phyloP scores from a whole-genome alignment of 2,113 vertebrate genomes.

The Cacatua alba region DNA sequence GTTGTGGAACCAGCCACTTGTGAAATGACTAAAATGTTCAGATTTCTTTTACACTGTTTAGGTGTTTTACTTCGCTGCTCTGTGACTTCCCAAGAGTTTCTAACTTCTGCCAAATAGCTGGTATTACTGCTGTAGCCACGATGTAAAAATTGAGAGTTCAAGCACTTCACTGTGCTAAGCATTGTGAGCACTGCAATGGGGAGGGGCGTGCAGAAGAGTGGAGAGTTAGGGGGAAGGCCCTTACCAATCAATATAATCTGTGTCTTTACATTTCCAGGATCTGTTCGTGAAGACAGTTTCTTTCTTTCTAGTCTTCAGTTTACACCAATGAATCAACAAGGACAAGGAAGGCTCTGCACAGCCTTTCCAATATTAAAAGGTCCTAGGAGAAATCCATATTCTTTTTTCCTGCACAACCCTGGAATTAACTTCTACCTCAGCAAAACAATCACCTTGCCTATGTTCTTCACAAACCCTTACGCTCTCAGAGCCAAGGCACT shows the following conservation, averaged over 20 bases:
- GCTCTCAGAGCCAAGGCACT: background rate
- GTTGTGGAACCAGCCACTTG: background rate
- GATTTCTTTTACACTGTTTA: background rate
- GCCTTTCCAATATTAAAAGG: background rate
- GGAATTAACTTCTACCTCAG: background rate
- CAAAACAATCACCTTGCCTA: background rate
- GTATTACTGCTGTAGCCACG: background rate
- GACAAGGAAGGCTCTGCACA: background rate
- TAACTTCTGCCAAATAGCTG: background rate
- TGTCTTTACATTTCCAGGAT: background rate
- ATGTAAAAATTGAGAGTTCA: background rate
- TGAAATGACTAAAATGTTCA: background rate
- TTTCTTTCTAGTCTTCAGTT: background rate
- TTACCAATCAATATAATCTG: background rate
- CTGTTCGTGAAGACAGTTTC: background rate
- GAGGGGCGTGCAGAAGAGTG: fast-evolving
- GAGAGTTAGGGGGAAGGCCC: background rate
- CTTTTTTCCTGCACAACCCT: background rate
- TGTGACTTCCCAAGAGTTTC: background rate
- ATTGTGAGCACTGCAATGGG: fast-evolving
- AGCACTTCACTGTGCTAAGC: background rate
- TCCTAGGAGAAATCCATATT: background rate
- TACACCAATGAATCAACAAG: background rate
- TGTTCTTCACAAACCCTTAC: background rate
- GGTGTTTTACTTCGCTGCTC: background rate